A percentile compares a stretch with the other conserved stretches of the same genome.
Evolutionary conservation across 2,113 vertebrate genomes (phyloP).

Genomic region (Ctenodactylus gundi): DNA sequence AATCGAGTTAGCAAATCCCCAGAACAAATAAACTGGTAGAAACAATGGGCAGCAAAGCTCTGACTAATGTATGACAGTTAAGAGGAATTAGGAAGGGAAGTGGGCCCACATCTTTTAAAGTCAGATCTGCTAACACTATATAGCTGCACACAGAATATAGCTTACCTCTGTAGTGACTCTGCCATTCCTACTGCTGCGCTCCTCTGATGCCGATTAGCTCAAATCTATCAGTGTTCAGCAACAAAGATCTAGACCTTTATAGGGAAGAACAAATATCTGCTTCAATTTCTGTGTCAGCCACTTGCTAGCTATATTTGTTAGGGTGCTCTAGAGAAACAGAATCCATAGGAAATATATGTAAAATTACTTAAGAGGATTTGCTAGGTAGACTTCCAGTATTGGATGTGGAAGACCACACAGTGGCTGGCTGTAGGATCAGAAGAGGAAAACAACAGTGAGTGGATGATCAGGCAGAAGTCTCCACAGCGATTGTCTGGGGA

Average conservation of each 20-base stretch:
- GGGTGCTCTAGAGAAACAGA: no score
- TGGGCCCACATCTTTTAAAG: not conserved
- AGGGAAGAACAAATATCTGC: slow-evolving; percentile 1
- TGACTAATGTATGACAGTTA: slow-evolving; percentile 15
- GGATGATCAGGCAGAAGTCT: no score
- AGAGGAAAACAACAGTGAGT: no score
- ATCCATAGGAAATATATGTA: no score
- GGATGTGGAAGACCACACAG: no score
- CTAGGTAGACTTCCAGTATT: no score
- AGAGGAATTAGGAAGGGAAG: not conserved
- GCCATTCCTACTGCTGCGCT: not conserved
- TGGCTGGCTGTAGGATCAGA: no score
- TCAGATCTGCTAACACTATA: not conserved
- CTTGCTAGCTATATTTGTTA: not conserved
- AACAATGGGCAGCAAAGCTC: not conserved
- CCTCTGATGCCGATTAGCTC: not conserved
- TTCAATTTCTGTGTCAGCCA: not conserved
- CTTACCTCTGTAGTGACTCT: not conserved
- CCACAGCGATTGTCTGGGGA: no score
- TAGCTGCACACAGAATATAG: not conserved
- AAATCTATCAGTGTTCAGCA: not conserved
- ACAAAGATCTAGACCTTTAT: not conserved
- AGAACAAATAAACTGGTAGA: slow-evolving; percentile 54
- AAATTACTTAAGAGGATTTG: no score
- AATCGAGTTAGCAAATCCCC: slow-evolving; percentile 73